Conservation (phyloP, 2,888 invertebrate species). For the Adineta ricciae region DNA sequence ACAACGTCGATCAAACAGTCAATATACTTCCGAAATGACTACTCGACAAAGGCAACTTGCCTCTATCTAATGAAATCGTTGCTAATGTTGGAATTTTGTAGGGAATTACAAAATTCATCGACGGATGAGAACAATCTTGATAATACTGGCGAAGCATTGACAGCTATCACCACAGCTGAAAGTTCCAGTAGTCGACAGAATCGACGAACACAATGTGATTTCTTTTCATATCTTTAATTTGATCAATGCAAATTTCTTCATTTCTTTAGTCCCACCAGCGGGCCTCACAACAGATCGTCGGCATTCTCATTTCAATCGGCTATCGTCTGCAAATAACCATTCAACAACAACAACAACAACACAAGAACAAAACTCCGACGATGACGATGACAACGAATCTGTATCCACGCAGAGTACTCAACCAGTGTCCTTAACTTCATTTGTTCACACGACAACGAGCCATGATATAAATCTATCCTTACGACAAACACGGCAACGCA, state of each 20-base stretch:
- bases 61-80: not conserved
- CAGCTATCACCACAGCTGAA: too few relatives aligned
- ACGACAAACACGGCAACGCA: not conserved
- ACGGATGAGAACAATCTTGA: not conserved
- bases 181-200: not conserved
- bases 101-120: not conserved
- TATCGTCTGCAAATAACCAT: not conserved
- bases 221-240: too few relatives aligned
- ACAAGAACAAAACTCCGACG: not conserved
- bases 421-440: not conserved
- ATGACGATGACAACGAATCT: not conserved
- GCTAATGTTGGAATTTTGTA: not conserved
- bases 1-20: conserved; percentile 6
- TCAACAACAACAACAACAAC: not conserved
- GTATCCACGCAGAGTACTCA: not conserved
- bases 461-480: not conserved
- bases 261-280: not conserved
- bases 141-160: not conserved
- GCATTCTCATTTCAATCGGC: conserved; percentile 2
- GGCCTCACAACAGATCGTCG: not conserved
- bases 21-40: not conserved
- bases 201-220: conserved; percentile 8
- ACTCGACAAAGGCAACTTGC: not conserved
- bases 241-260: not conserved
- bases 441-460: not conserved